Evolutionary conservation across 1,140 invertebrate species (phyloP), one percentile per base, ranked within the genome.

Genomic region (Asbolus verrucosus): DNA sequence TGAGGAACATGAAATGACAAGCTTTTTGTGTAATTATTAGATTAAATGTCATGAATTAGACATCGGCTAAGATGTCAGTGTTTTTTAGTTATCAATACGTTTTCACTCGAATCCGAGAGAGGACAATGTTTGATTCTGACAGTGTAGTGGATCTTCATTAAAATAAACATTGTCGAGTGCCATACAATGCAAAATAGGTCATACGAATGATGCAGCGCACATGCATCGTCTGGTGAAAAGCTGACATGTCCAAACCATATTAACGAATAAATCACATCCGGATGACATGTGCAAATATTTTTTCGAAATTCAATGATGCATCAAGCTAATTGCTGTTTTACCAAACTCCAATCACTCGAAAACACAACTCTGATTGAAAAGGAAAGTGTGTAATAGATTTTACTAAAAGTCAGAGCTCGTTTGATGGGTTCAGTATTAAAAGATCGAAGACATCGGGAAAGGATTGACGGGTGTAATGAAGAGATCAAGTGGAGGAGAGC

Each of bases 201-300:
- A 54, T 11, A 54, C 46, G 21, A 54, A 54, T 54, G 46, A 54
- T 54, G 21, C 46, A 54, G 19, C 21, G 21, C 21, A 27, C 46
- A 54, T 54, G 46, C 46, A 54, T 27, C 46, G 46, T 30, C 27
- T 54, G 46, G 11, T 54, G 46, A 54, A 54, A 54, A 54, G 21
- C 46, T 54, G 18, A 54, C 46, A 27, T 54, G 46, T 54, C 46
- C 46, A 54, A 54, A 54, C 46, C 46, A 54, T 54, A 54, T 54
- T 30, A 54, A 30, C 46, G 46, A 54, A 54, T 54, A 54, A 27
- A 54, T 54, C 46, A 54, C 46, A 11, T 24, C 19, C 46, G n/a
- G n/a, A n/a, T 54, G 46, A 54, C 46, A 27, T 54, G n/a, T 14
- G 27, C 46, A 54, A 54, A 54, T 54, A 54, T 54, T 54, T 54